Evolutionary conservation across 2,797 vertebrate species (phyloP).

Genomic region (Micropoecilia bifurca): DNA sequence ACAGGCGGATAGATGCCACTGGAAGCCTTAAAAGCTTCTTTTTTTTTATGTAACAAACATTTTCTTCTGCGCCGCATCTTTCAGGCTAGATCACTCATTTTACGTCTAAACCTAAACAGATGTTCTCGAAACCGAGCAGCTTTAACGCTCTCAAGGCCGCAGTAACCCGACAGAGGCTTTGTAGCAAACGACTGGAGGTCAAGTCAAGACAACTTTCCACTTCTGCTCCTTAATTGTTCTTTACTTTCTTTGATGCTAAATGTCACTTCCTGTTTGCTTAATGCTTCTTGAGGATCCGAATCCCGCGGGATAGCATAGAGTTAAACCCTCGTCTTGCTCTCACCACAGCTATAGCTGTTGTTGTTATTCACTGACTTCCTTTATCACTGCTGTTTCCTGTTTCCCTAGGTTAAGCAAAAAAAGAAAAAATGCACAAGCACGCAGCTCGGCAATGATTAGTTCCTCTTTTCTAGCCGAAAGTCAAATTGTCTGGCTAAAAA

Average conservation of each 20-base stretch:
- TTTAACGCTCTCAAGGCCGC: neutral
- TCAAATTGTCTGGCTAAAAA: constrained; percentile 8
- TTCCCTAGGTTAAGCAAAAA: constrained; percentile 21
- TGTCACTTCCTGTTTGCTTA: constrained; percentile 20
- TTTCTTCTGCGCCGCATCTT: neutral
- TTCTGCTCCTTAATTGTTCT: constrained; percentile 8
- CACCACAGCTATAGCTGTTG: constrained; percentile 46
- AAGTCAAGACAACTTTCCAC: constrained; percentile 7
- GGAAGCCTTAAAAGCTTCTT: neutral
- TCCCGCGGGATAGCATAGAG: constrained; percentile 14
- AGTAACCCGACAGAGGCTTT: constrained; percentile 14
- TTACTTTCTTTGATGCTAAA: constrained; percentile 12
- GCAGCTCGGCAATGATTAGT: constrained; percentile 6
- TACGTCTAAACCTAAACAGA: neutral
- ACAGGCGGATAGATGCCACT: neutral
- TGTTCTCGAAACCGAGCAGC: constrained; percentile 14
- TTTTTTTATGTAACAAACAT: neutral
- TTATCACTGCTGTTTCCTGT: constrained; percentile 65
- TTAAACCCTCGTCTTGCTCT: constrained; percentile 36
- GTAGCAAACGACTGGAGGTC: constrained; percentile 17
- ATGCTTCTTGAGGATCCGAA: constrained; percentile 7
- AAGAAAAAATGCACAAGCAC: neutral
- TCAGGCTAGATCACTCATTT: neutral
- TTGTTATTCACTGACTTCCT: constrained; percentile 63
- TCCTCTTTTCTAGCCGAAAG: constrained; percentile 18